Base-by-base conservation (phyloP, 2,113 vertebrate species). In the Andinoacara biseriatus region DNA sequence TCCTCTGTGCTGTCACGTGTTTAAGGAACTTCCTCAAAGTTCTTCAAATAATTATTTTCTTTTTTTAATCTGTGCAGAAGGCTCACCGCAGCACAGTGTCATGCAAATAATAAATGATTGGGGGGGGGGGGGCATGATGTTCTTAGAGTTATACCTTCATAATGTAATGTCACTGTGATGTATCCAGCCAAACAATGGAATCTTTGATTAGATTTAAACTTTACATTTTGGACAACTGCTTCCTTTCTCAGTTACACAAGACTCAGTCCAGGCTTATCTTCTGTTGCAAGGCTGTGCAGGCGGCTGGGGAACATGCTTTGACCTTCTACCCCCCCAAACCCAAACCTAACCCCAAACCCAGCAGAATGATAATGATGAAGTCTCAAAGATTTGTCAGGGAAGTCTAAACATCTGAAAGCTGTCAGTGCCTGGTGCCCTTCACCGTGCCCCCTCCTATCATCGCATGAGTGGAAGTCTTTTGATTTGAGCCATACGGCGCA, bases 21-120 rank as follows among this genome's bases (percentile, higher is more conserved):
- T 69, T 20, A 24, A 58, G 56, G 61, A 61, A 90, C 90, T 94
- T 94, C 89, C 90, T 86, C 75, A 87, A 88, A 81, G 17, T 63
- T 77, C 61, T 56, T 80, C 24, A 86, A 88, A 65, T 58, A 43
- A 31, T 67, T 67, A 10, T 29, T 26, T 26, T 33, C 7, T 33
- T 7, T 6, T 24, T 81, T 69, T 13, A 15, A 15, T 57, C 56
- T 38, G 62, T 17, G 6, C 49, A 18, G 22, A 62, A 1, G 3
- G 33, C 5, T 62, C 18, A 40, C 22, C 2, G 26, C n/a, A 46
- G 46, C 22, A 2, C 1, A 7, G 10, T 76, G 81, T 75, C 74
- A 52, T 35, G 1, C 14, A 35, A 15, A 52, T 38, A 22, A 13
- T 17, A 31, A 24, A 24, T n/a, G 11, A 59, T 63, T 46, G 5